Base-by-base conservation (phyloP, 35 echinoderm and acorn worm genomes). In the Anneissia japonica region DNA sequence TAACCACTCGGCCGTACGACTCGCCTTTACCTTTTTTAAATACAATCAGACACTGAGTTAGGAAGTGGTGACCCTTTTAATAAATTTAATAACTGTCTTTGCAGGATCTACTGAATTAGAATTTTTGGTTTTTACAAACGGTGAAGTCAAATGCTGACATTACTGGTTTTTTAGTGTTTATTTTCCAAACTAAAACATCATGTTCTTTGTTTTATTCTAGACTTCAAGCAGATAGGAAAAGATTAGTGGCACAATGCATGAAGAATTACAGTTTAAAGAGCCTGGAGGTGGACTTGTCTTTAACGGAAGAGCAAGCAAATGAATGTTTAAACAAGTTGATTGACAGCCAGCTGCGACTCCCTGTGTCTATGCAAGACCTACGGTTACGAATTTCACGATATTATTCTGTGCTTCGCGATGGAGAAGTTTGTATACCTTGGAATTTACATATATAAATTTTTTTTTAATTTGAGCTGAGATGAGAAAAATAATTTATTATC, bases 371-470 rank as follows among this genome's bases (percentile, higher is more conserved):
- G 75, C 73, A 85, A 17, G 82, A 39, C 12, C 72, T 90, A 9
- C 34, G 77, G 11, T 13, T 90, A 29, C 38, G 79, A 46, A 79
- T 90, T 30, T 85, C 82, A 41, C 84, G 85, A 41, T 90, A 64
- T 37, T 90, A 85, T 43, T 79, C 89, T 0, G 82, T 90, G 38
- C 76, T 84, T 29, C 72, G 72, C 33, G 89, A 90, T 76, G 89
- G 89, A 19, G 82, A 90, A 56, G 79, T 90, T 46, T 90, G 75
- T 80, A 77, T 90, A 39, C 89, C 89, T 31, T 90, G 89, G 89
- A 77, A 90, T 46, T 90, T 36, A 32, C 31, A 79, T 5, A 79
- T 79, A n/a, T n/a, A n/a, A n/a, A n/a, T n/a, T n/a, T n/a, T n/a
- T n/a, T n/a, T n/a, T n/a, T n/a, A n/a, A n/a, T n/a, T n/a, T n/a